Evolutionary conservation across 2,113 vertebrate species (phyloP).

Genomic region (Otus sunia): DNA sequence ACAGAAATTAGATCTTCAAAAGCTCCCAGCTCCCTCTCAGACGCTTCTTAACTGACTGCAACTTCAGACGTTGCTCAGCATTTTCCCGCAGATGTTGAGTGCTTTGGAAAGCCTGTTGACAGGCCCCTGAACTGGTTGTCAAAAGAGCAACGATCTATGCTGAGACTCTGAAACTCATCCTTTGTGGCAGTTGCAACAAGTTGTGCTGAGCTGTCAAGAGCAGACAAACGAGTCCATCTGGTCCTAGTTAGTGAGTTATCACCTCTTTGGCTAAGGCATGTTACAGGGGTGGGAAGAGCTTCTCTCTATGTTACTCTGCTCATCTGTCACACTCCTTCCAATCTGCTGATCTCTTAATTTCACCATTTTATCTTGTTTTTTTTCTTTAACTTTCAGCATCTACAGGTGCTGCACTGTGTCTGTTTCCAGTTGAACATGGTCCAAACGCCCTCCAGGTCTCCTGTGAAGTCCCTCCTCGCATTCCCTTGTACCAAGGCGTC

Average conservation of each 20-base stretch:
- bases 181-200: neutral
- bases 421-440: rapidly evolving
- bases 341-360: neutral
- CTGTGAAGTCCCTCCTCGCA: neutral
- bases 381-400: neutral
- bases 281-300: neutral
- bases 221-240: neutral
- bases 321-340: neutral
- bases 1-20: constrained; percentile 3
- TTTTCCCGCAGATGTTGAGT: rapidly evolving
- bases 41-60: neutral
- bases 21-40: neutral
- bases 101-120: neutral
- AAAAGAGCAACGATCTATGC: neutral
- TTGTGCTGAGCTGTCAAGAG: neutral
- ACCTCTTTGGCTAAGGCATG: neutral
- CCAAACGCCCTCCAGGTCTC: neutral
- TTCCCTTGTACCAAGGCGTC: neutral
- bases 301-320: neutral
- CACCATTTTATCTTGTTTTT: neutral
- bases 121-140: neutral
- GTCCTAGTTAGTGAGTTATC: neutral
- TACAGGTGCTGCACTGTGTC: neutral
- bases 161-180: neutral
- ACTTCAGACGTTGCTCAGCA: neutral